Conservation (phyloP, 2,888 invertebrate species). For the Lasius fuliginosus region DNA sequence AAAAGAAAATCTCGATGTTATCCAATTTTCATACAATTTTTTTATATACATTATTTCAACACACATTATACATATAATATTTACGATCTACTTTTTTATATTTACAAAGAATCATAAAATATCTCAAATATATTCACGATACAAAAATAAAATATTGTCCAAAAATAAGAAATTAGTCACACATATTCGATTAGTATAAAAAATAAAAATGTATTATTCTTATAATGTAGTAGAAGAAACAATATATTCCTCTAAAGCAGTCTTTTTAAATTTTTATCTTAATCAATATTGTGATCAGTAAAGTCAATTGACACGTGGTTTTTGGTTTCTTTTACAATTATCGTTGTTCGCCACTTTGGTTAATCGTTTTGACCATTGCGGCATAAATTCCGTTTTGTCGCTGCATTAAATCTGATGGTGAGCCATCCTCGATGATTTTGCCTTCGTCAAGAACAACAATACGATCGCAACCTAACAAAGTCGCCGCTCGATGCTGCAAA, state of each 20-base stretch:
- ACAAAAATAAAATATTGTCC: constrained; percentile 20
- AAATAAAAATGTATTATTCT: constrained; percentile 24
- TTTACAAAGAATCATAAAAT: constrained; percentile 26
- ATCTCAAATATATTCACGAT: background rate
- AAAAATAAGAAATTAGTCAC: constrained; percentile 10
- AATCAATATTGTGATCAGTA: background rate
- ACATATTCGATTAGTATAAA: constrained; percentile 25
- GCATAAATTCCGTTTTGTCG: constrained; percentile 88
- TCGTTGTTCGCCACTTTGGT: constrained; percentile 42
- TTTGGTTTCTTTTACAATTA: constrained; percentile 10
- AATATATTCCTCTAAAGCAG: constrained; percentile 15
- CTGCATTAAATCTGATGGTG: constrained; percentile 88
- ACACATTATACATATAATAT: background rate
- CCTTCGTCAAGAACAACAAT: constrained; percentile 91
- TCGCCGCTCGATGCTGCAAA: constrained; percentile 91
- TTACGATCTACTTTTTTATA: constrained; percentile 4
- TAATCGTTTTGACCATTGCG: constrained; percentile 87
- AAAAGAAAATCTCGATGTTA: background rate
- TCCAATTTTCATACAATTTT: no score
- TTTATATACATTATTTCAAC: background rate
- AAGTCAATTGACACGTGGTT: constrained; percentile 18
- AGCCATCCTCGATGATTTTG: constrained; percentile 90
- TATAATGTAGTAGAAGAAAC: background rate
- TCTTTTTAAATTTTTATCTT: constrained; percentile 21
- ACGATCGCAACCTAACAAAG: constrained; percentile 91